Base-by-base conservation (phyloP, 2,113 vertebrate genomes). In the Ictidomys tridecemlineatus region DNA sequence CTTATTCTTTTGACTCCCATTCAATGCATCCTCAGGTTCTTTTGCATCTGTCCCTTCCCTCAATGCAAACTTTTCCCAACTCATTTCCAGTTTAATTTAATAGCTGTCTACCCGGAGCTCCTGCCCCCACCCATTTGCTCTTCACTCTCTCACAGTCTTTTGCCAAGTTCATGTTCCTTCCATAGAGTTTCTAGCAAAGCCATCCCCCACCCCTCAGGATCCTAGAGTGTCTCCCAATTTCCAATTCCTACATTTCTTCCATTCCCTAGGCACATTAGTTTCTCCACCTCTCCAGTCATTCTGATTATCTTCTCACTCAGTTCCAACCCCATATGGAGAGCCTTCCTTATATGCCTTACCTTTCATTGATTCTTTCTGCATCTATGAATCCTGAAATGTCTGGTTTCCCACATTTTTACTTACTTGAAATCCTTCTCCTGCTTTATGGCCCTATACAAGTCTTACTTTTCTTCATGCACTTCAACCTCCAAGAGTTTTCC, bases 341-440 rank as follows among this genome's bases (percentile, higher is more conserved):
- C 37, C 45, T 94, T 53, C 24, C 63, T 69, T 53, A 6, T 53
- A 2, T 83, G 26, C 20, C 51, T 67, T 85, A 42, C 22, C 74
- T 79, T 67, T 94, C 32, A 26, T 20, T 69, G 76, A 89, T 93
- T 94, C 65, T 61, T 79, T 56, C 65, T 82, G 69, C 34, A 48
- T 24, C 8, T 3, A 61, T 45, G 11, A 91, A 79, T 26, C 22
- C 39, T 45, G 24, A 85, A 34, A 53, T 93, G 56, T 61, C 78
- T 82, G 1, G 17, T 85, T 73, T 79, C 53, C 17, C 53, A 79
- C 45, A 80, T 87, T 86, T 63, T 79, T 6, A 76, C 42, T 91
- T 80, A 76, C n/a, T 85, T 85, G 86, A 69, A 95, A 70, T 85
- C 16, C 45, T 77, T 11, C 28, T 72, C 14, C 22, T 76, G n/a